Percentiles rank a stretch among this genome's conserved stretches.
Evolutionary conservation across 2,888 invertebrate species (phyloP).

Genomic region (Druceiella hillmani): DNA sequence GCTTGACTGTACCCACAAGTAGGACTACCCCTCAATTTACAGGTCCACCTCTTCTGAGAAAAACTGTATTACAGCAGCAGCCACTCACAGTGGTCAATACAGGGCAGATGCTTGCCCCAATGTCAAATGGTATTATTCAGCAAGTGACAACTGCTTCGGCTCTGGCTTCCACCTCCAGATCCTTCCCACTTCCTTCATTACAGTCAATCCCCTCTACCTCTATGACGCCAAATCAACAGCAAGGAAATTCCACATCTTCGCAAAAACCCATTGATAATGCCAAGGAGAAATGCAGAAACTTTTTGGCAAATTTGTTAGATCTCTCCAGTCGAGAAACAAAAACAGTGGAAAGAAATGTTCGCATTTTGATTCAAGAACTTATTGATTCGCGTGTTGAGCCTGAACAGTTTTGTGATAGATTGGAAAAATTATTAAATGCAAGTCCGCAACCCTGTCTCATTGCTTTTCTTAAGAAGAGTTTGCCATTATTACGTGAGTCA

Average conservation of each 20-base stretch:
- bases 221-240: too few species aligned
- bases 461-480: constrained; percentile 95
- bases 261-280: constrained; percentile 66
- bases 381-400: constrained; percentile 94
- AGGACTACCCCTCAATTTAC: not conserved
- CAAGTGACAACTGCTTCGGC: too few species aligned
- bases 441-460: constrained; percentile 98
- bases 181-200: too few species aligned
- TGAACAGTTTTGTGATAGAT: constrained; percentile 91
- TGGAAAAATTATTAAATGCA: constrained; percentile 91
- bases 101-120: too few species aligned
- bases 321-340: constrained; percentile 92
- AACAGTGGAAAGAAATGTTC: constrained; percentile 86
- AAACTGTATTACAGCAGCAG: too few species aligned
- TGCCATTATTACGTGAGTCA: constrained; percentile 87
- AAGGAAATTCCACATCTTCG: too few species aligned
- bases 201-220: too few species aligned
- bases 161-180: too few species aligned
- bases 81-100: too few species aligned
- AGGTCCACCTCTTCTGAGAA: too few species aligned
- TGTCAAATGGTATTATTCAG: too few species aligned
- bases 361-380: constrained; percentile 90
- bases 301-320: constrained; percentile 91
- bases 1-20: constrained; percentile 37
- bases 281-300: constrained; percentile 97